A percentile compares a stretch with the other conserved stretches of the same genome.
phyloP scores from a whole-genome alignment of 2,888 invertebrate genomes.

The Camptogramma bilineatum region DNA sequence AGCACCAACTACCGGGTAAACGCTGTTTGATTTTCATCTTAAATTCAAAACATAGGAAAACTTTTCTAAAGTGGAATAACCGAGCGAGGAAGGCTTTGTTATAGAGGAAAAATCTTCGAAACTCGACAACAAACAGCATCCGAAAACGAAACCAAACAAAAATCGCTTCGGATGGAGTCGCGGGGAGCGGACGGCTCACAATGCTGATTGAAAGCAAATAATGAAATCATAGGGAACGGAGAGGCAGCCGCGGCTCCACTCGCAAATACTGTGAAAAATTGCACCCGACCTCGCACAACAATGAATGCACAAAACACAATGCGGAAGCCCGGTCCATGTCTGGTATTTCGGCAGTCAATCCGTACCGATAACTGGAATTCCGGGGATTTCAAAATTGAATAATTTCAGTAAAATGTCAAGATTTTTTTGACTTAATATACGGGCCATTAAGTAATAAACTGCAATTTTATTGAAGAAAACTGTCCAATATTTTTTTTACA shows the following conservation, averaged over 20 bases:
- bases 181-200: conserved; percentile 67
- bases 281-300: conserved; percentile 64
- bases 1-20: conserved; percentile 13
- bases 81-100: conserved; percentile 33
- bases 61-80: conserved; percentile 37
- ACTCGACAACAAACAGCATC: conserved; percentile 78
- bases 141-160: conserved; percentile 83
- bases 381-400: not conserved
- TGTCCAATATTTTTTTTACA: not conserved
- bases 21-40: conserved; percentile 34
- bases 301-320: conserved; percentile 63
- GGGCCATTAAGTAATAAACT: not conserved
- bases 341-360: conserved; percentile 17
- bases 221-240: conserved; percentile 82
- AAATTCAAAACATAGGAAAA: conserved; percentile 35
- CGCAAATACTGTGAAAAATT: conserved; percentile 81
- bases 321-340: conserved; percentile 40
- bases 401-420: not conserved
- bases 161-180: conserved; percentile 66
- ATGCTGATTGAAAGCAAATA: conserved; percentile 85
- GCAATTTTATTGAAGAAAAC: not conserved
- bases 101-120: conserved; percentile 68
- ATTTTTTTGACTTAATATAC: no score
- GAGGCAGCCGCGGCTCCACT: conserved; percentile 54
- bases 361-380: conserved; percentile 21